Conservation (phyloP, 1,140 invertebrate species). For the Frieseomelitta varia region DNA sequence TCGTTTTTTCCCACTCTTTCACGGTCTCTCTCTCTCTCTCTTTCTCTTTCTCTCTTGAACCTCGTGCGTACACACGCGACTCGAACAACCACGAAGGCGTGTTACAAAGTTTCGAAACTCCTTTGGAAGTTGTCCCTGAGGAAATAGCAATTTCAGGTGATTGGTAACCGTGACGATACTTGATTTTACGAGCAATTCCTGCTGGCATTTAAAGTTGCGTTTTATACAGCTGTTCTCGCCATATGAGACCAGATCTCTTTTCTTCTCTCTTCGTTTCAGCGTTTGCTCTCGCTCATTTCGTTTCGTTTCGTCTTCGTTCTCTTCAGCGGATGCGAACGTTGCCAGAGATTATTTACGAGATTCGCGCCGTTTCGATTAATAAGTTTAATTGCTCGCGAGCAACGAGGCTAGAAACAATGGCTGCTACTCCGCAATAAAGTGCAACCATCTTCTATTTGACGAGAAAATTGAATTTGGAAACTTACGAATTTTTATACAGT, state of each 20-base stretch:
- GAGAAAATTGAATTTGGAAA: too few species aligned
- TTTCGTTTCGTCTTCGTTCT: too few species aligned
- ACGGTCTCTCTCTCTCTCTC: background rate
- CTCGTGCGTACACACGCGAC: conserved; percentile 38
- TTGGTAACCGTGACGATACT: conserved; percentile 56
- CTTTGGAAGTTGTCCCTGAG: conserved; percentile 58
- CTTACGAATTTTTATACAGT: too few species aligned
- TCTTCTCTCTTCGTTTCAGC: background rate
- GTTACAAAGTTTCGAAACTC: conserved; percentile 62
- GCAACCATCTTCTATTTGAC: background rate
- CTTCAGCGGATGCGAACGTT: background rate
- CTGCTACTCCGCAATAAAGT: background rate
- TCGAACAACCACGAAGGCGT: conserved; percentile 19
- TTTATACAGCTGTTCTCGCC: conserved; percentile 16
- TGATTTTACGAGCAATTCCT: conserved; percentile 40
- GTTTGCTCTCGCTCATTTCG: background rate
- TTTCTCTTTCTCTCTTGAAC: background rate
- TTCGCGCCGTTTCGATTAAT: conserved; percentile 15
- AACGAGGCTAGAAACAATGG: conserved; percentile 12
- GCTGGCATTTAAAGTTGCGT: conserved; percentile 27
- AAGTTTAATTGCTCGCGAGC: conserved; percentile 33
- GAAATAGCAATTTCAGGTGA: conserved; percentile 64
- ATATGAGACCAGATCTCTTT: background rate
- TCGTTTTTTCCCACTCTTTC: too few species aligned
- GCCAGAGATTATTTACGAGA: background rate